phyloP scores from a whole-genome alignment of 2,797 vertebrate genomes.

The Tragelaphus eurycerus region DNA sequence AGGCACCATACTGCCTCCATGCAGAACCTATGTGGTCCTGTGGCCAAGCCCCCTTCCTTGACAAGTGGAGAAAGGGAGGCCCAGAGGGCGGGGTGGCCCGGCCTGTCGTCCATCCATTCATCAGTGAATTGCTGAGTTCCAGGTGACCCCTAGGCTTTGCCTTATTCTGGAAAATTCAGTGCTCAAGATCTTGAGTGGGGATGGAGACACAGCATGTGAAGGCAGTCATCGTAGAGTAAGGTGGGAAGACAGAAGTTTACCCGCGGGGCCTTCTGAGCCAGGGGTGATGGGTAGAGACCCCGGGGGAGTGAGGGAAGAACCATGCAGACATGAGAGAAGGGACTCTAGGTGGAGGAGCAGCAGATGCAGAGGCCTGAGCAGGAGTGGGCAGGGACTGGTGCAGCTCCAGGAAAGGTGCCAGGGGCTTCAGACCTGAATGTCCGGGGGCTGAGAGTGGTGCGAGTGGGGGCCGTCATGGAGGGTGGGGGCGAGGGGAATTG shows the following conservation, averaged over 20 bases:
- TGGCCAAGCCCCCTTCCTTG: neutral
- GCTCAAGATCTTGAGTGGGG: neutral
- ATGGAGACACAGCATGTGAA: neutral
- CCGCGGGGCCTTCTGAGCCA: accelerated
- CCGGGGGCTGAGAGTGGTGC: neutral
- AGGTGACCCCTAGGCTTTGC: neutral
- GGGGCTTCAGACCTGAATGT: neutral
- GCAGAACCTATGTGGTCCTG: neutral
- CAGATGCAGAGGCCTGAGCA: neutral
- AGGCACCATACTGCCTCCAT: accelerated
- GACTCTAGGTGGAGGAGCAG: too few relatives aligned
- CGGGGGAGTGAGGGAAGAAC: neutral
- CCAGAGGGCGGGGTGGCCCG: neutral
- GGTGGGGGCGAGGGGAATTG: too few relatives aligned
- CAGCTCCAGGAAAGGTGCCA: neutral
- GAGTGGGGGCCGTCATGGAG: accelerated
- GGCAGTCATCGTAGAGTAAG: neutral
- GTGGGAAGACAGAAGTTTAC: neutral
- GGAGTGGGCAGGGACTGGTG: neutral
- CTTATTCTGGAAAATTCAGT: neutral
- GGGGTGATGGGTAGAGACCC: neutral
- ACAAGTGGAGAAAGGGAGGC: neutral
- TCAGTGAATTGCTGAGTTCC: neutral
- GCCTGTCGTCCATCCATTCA: neutral
- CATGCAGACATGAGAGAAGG: neutral